A percentile compares a stretch with the other conserved stretches of the same genome.
Evolutionary conservation across 2,888 invertebrate genomes (phyloP).

Genomic region (Lacanobia oleracea): DNA sequence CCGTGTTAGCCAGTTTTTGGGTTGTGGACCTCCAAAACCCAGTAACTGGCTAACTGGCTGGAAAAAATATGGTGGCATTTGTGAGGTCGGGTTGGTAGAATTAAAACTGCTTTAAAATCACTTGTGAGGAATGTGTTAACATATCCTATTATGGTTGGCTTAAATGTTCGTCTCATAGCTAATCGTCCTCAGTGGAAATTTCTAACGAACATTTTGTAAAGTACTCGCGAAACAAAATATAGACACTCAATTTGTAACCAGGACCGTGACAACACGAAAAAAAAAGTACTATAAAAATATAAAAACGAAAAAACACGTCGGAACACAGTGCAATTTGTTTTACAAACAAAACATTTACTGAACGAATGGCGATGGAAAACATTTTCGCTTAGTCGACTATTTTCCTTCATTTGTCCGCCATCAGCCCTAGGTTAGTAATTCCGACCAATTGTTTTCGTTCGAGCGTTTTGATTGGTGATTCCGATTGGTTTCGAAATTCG

Average conservation of each 20-base stretch:
- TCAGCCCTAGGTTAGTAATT: constrained; percentile 53
- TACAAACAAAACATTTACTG: constrained; percentile 53
- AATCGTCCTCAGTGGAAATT: not conserved
- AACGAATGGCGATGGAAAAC: constrained; percentile 46
- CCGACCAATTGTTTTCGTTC: constrained; percentile 59
- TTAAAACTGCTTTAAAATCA: not conserved
- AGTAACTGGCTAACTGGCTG: no score
- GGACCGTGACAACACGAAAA: not conserved
- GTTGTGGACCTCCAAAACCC: no score
- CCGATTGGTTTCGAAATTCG: constrained; percentile 52
- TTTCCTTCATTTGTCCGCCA: constrained; percentile 47
- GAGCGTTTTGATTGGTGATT: constrained; percentile 64
- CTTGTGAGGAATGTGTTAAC: no score
- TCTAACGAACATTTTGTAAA: not conserved
- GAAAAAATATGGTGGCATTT: no score
- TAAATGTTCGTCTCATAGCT: no score
- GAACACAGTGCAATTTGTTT: constrained; percentile 52
- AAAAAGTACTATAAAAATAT: constrained; percentile 5
- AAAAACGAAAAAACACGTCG: not conserved
- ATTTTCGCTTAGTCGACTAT: constrained; percentile 51
- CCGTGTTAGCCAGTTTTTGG: no score
- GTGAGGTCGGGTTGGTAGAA: no score
- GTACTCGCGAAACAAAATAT: constrained; percentile 14
- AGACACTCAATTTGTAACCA: constrained; percentile 31
- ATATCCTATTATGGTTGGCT: no score